Conservation (phyloP, 2,888 invertebrate species). For the Odontomyia ornata region DNA sequence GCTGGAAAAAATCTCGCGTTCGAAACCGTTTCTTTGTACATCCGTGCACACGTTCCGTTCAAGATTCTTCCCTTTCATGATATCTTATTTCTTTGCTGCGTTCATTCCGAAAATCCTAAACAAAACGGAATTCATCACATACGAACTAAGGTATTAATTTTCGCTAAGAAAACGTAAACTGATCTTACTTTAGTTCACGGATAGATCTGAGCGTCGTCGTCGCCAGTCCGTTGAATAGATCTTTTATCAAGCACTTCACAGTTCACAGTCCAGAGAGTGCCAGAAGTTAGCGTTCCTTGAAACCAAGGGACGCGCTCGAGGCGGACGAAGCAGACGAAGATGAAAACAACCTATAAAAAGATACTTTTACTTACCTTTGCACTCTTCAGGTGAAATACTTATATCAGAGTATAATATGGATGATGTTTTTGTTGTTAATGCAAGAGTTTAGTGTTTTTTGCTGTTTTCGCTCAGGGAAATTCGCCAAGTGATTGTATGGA, state of each 20-base stretch:
- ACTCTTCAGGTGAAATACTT: conserved; percentile 42
- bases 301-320: conserved; percentile 10
- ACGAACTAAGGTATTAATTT: conserved; percentile 38
- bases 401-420: conserved; percentile 8
- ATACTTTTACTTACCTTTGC: conserved; percentile 41
- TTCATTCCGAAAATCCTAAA: conserved; percentile 27
- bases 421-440: conserved; percentile 5
- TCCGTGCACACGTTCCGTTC: background rate
- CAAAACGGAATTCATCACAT: conserved; percentile 12
- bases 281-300: background rate
- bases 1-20: conserved; percentile 6
- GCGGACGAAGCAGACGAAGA: background rate
- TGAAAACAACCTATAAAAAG: conserved; percentile 4
- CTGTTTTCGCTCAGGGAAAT: conserved; percentile 16
- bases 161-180: conserved; percentile 35
- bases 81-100: background rate
- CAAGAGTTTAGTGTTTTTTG: conserved; percentile 13
- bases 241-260: no score
- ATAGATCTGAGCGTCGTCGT: background rate
- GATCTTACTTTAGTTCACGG: background rate
- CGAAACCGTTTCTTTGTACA: background rate
- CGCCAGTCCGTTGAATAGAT: background rate
- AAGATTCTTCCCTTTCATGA: background rate
- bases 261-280: background rate
- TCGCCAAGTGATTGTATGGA: background rate